Conservation (phyloP, 2,888 invertebrate genomes). For the Lordiphosa andalusiaca region DNA sequence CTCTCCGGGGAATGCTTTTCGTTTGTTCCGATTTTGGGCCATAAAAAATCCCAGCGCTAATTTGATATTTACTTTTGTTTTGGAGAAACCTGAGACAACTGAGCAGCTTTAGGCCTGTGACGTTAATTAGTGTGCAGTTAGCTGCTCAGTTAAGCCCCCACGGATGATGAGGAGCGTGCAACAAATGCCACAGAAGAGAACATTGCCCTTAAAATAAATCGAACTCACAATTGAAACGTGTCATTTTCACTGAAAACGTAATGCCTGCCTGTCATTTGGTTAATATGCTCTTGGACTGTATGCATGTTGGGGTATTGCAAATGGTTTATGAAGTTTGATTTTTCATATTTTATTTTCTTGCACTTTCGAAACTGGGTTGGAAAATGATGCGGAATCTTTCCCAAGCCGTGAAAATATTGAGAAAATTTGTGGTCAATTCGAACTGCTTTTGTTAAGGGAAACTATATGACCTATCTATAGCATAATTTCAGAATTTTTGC, state of each 20-base stretch:
- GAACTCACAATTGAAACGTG: constrained; percentile 51
- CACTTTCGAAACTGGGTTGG: no score
- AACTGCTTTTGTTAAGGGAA: no score
- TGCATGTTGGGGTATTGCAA: no score
- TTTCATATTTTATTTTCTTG: no score
- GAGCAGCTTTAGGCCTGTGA: constrained; percentile 21
- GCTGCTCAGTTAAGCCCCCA: constrained; percentile 5
- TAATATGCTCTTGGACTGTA: constrained; percentile 13
- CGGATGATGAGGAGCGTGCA: constrained; percentile 3
- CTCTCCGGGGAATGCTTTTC: constrained; percentile 21
- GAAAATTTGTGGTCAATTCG: no score
- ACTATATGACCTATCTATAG: no score
- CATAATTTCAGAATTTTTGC: no score
- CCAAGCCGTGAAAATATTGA: no score
- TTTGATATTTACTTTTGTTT: constrained; percentile 52
- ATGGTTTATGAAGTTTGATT: no score
- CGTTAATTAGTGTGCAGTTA: constrained; percentile 55
- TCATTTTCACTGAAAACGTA: constrained; percentile 49
- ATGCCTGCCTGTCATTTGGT: constrained; percentile 41
- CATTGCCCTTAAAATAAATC: constrained; percentile 39
- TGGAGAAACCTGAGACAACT: no score
- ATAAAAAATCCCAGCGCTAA: constrained; percentile 66
- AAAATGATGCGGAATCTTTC: no score
- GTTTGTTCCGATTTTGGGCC: constrained; percentile 13
- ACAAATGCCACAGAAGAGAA: constrained; percentile 25